Evolutionary conservation across 2,888 invertebrate genomes (phyloP), one percentile per base, ranked within the genome.

Genomic region (Campaea margaritaria): DNA sequence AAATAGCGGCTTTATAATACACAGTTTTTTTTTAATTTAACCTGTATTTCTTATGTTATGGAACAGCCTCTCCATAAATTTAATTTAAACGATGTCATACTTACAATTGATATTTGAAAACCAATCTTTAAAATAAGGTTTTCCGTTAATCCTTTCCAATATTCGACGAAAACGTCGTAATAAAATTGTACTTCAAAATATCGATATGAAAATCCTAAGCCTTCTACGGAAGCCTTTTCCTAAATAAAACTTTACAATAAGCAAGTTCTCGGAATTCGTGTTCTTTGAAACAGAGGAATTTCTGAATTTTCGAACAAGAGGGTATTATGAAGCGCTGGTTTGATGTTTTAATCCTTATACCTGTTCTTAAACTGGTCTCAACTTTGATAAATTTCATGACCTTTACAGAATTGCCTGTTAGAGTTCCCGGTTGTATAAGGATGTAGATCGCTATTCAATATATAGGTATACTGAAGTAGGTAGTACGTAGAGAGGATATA

Each of bases 171-270:
- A 51, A 47, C 27, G 31, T 46, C 21, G 46, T 13, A 14, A 5
- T 36, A 21, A 53, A 39, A 49, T 45, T 45, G 46, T 46, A 7
- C 46, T 47, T 16, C 15, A 49, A 49, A 57, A 54, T 54, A 57
- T 57, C 57, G 48, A 58, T 57, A 57, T 36, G 45, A 61, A 52
- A 61, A 57, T 62, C 53, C 45, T 16, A 53, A 55, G 28, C 43
- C 34, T 36, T 48, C 36, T 27, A 44, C 51, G 52, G 50, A 57
- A 48, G 55, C 42, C 14, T 39, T 56, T 50, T 44, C 42, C 36
- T 49, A n/a, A 50, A 50, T 53, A 50, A 53, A 62, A 62, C 62
- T 62, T 62, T 31, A 47, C 53, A 52, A 53, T 62, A 53, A 57
- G 53, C 57, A 50, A 57, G 57, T 57, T 62, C 60, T 21, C 16